Evolutionary conservation across 2,888 invertebrate genomes (phyloP).

Genomic region (Mechanitis mazaeus): DNA sequence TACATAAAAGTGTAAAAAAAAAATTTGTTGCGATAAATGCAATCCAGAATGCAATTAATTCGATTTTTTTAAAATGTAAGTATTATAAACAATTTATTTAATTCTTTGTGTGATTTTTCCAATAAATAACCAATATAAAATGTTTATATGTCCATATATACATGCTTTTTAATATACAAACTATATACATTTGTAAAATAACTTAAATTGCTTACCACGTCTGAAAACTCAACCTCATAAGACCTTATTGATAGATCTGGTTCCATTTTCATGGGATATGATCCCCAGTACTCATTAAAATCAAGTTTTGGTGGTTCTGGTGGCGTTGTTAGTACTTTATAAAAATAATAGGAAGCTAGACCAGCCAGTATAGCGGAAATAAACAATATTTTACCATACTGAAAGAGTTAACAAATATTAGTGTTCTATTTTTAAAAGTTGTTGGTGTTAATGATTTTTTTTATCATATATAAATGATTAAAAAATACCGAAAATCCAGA

Average conservation of each 20-base stretch:
- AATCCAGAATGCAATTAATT: not conserved
- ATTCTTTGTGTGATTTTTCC: too few relatives aligned
- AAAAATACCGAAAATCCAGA: constrained; percentile 21
- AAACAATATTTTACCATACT: constrained; percentile 35
- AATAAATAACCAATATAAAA: not conserved
- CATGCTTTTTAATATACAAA: not conserved
- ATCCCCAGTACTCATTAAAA: constrained; percentile 78
- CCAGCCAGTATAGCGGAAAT: constrained; percentile 29
- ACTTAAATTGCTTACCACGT: constrained; percentile 70
- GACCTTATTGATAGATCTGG: constrained; percentile 74
- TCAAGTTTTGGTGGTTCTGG: constrained; percentile 46
- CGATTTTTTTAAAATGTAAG: too few relatives aligned
- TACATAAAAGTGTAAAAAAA: too few relatives aligned
- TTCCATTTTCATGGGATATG: constrained; percentile 56
- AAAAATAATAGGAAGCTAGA: constrained; percentile 35
- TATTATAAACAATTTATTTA: too few relatives aligned
- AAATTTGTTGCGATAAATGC: too few relatives aligned
- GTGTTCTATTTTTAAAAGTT: not conserved
- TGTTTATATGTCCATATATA: not conserved
- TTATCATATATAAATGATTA: not conserved
- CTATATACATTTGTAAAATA: not conserved
- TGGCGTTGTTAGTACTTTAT: constrained; percentile 30
- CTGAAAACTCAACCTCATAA: constrained; percentile 77
- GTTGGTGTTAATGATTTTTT: constrained; percentile 1
- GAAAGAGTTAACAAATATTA: constrained; percentile 23